A percentile compares a stretch with the other conserved stretches of the same genome.
These are phyloP conservation scores for Corythoichthys haematopterus DNA, from an alignment of 2,113 vertebrate genomes.

Conservation along the genomic window DNA sequence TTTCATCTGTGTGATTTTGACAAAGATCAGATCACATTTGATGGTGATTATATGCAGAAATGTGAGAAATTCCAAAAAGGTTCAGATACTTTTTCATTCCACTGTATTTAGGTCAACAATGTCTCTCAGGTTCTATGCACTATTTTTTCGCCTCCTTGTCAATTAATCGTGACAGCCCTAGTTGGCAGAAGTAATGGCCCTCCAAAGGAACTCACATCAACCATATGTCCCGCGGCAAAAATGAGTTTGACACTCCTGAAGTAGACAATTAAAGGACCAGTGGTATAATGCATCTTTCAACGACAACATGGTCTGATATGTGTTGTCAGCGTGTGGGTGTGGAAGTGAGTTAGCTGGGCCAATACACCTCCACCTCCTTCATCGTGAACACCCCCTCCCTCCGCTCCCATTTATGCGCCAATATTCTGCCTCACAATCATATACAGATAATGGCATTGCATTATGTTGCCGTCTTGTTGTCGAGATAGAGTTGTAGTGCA, in stretches of 20 bases:
- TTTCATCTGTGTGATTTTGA: too few species aligned
- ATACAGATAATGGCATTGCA: conserved; percentile 57
- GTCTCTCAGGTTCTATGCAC: background rate
- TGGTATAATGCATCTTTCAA: conserved; percentile 14
- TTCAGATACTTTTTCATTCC: too few species aligned
- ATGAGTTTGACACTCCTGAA: background rate
- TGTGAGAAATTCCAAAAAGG: too few species aligned
- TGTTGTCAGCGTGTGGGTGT: conserved; percentile 44
- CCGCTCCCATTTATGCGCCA: conserved; percentile 57
- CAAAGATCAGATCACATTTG: too few species aligned
- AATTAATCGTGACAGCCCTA: background rate
- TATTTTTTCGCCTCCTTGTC: background rate
- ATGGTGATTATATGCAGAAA: too few species aligned
- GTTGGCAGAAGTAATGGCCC: too few species aligned
- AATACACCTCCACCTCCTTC: conserved; percentile 43
- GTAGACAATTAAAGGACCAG: background rate
- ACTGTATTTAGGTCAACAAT: too few species aligned
- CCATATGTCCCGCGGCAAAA: too few species aligned
- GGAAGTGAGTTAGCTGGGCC: conserved; percentile 43
- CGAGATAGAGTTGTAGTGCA: conserved; percentile 52
- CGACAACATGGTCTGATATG: conserved; percentile 23
- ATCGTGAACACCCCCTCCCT: background rate
- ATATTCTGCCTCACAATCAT: conserved; percentile 69
- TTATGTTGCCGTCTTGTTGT: conserved; percentile 51
- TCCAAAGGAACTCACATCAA: too few species aligned